Conservation (phyloP, 2,888 invertebrate species). For the Archips xylosteana region DNA sequence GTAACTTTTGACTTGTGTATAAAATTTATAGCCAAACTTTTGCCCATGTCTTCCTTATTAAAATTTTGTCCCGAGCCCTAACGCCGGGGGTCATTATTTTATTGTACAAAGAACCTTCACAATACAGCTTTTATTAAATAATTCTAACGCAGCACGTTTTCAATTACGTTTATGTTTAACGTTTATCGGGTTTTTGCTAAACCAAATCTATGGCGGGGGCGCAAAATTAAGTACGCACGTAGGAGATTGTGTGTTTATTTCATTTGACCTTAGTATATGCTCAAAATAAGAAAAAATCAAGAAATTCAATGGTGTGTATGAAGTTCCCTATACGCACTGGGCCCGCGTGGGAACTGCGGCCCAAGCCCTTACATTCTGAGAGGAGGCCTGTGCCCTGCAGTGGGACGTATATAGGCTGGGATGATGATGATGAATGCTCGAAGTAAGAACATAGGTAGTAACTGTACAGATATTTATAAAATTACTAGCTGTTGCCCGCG, state of each 20-base stretch:
- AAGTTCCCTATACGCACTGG: too few relatives aligned
- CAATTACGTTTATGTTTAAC: slow-evolving; percentile 8
- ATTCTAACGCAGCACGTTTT: slow-evolving; percentile 3
- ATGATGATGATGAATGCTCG: too few relatives aligned
- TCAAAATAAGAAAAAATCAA: too few relatives aligned
- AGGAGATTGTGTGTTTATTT: background rate
- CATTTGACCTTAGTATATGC: too few relatives aligned
- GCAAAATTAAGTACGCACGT: background rate
- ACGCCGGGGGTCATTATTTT: slow-evolving; percentile 10
- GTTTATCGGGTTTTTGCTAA: slow-evolving; percentile 3
- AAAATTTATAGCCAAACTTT: slow-evolving; percentile 24
- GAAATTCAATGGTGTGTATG: too few relatives aligned
- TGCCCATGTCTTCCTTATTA: slow-evolving; percentile 21
- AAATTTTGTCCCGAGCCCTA: slow-evolving; percentile 3
- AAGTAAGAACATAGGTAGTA: too few relatives aligned
- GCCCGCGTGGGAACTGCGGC: too few relatives aligned
- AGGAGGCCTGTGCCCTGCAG: too few relatives aligned
- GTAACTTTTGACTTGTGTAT: slow-evolving; percentile 14
- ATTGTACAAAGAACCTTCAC: background rate
- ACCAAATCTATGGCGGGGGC: background rate
- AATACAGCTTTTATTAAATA: slow-evolving; percentile 4
- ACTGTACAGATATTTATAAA: too few relatives aligned
- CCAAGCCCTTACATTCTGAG: too few relatives aligned
- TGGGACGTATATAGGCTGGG: too few relatives aligned
- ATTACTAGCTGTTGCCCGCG: too few relatives aligned